Evolutionary conservation across 1,140 invertebrate genomes (phyloP).

Genomic region (Teleopsis dalmanni): DNA sequence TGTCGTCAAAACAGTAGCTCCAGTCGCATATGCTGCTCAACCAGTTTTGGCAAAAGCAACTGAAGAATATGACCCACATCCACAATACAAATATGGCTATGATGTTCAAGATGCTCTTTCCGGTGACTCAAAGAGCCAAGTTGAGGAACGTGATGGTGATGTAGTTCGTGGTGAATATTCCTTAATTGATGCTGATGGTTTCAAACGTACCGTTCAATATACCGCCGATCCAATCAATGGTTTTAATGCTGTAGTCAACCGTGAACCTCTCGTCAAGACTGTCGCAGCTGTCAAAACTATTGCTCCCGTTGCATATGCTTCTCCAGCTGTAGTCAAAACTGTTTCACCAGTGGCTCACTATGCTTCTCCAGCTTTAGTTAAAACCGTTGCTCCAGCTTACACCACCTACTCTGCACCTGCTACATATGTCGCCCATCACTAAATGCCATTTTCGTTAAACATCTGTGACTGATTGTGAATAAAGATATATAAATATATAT

Average conservation of each 20-base stretch:
- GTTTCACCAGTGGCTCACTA: constrained; percentile 8
- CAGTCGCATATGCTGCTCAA: constrained; percentile 19
- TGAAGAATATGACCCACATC: constrained; percentile 19
- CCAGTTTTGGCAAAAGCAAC: constrained; percentile 10
- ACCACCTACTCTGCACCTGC: constrained; percentile 5
- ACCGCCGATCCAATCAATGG: constrained; percentile 24
- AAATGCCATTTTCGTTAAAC: not conserved
- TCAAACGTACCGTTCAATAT: constrained; percentile 27
- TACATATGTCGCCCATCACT: constrained; percentile 11
- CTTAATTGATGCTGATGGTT: constrained; percentile 46
- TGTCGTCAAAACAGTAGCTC: constrained; percentile 18
- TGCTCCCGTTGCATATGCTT: constrained; percentile 9
- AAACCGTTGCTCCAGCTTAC: constrained; percentile 8
- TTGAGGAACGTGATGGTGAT: constrained; percentile 49
- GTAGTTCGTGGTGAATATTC: constrained; percentile 46
- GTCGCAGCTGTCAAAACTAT: constrained; percentile 20
- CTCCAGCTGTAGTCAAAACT: constrained; percentile 14
- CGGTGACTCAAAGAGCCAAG: constrained; percentile 54
- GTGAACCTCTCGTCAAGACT: constrained; percentile 34
- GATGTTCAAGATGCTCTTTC: constrained; percentile 53
- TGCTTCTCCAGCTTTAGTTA: constrained; percentile 24
- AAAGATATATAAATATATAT: too few relatives aligned
- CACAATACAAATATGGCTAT: constrained; percentile 52
- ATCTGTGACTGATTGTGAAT: not conserved
- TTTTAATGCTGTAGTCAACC: constrained; percentile 27